A percentile compares a stretch with the other conserved stretches of the same genome.
These are phyloP conservation scores for Tineola bisselliella DNA, from an alignment of 2,888 invertebrate species.

Conservation along the genomic window DNA sequence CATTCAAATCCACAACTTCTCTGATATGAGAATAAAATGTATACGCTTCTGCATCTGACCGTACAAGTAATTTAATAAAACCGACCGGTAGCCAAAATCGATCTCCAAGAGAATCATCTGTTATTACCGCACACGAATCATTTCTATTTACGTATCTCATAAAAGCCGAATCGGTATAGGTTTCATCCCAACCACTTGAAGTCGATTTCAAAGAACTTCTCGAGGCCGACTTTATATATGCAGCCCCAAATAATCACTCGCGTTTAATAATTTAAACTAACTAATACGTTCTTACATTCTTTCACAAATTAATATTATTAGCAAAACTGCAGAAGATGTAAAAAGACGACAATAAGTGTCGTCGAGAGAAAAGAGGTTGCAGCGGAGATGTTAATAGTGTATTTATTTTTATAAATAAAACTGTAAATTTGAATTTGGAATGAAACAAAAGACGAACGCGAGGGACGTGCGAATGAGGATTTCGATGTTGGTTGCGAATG, in stretches of 20 bases:
- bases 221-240: slow-evolving; percentile 6
- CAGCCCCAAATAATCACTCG: background rate
- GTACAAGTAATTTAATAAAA: background rate
- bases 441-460: too few relatives aligned
- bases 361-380: too few relatives aligned
- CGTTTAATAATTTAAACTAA: background rate
- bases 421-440: too few relatives aligned
- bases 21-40: background rate
- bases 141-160: slow-evolving; percentile 15
- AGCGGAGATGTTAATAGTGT: too few relatives aligned
- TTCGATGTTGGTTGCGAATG: too few relatives aligned
- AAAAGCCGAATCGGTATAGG: slow-evolving; percentile 14
- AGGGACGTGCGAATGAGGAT: too few relatives aligned
- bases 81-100: slow-evolving; percentile 12
- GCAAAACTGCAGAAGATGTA: too few relatives aligned
- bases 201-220: slow-evolving; percentile 6
- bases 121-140: slow-evolving; percentile 12
- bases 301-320: too few relatives aligned
- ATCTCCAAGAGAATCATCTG: slow-evolving; percentile 10
- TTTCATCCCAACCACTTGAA: slow-evolving; percentile 13
- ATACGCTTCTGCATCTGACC: background rate
- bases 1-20: background rate
- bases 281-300: too few relatives aligned
- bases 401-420: too few relatives aligned
- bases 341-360: too few relatives aligned